Base-by-base conservation (phyloP, 2,113 vertebrate genomes). In the Onychostoma macrolepis region DNA sequence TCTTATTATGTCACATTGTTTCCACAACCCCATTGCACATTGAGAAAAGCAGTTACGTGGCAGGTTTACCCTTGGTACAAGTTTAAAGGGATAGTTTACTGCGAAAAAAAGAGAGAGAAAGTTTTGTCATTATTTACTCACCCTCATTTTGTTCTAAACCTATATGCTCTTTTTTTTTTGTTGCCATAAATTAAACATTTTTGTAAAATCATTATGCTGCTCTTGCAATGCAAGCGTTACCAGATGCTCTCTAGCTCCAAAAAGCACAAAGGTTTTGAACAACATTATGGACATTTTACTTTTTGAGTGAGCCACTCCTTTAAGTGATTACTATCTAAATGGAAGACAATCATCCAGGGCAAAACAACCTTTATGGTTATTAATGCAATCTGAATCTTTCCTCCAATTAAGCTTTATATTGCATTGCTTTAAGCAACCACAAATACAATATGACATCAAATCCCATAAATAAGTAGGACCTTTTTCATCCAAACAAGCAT, bases 1-100 rank as follows among this genome's bases (percentile, higher is more conserved):
- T 50, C 45, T 79, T 36, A 79, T 56, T 79, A 74, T 72, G 74
- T 58, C 69, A 87, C 75, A 48, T 71, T 45, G 58, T 13, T 50
- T 80, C 75, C 74, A 38, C 6, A 69, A 38, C 71, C 58, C 43
- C 28, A 0, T 75, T 75, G 74, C 45, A 78, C 45, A 78, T 4
- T 53, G 28, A 21, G 76, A 75, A 45, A 75, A 45, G 24, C 24
- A 75, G 24, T 2, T 26, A 24, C 33, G 21, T 72, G 69, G 71
- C 36, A 74, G 36, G 36, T n/a, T 74, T 74, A 74, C 71, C 71
- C 71, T 74, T 21, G 30, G 30, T 69, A 69, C 30, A 36, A 21
- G 36, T n/a, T 61, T 61, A n/a, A 53, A 53, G 19, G 5, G 50
- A 53, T 53, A 53, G 50, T 50, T 50, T 50, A 50, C 48, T 17